Conservation (phyloP, 2,888 invertebrate species). For the Amphipoea oculea region DNA sequence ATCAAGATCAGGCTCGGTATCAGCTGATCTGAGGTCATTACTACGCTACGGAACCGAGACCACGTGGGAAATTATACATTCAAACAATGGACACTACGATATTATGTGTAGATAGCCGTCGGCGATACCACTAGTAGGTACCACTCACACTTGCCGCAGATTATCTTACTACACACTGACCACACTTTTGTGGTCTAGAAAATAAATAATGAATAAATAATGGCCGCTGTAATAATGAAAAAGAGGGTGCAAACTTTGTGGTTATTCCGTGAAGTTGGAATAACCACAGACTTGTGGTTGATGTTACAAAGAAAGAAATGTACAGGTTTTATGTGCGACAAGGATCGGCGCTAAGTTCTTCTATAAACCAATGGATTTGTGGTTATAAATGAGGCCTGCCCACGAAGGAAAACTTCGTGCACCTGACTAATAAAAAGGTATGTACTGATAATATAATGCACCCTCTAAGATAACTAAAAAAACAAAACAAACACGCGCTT, state of each 20-base stretch:
- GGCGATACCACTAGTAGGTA: conserved; percentile 24
- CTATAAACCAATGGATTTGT: not conserved
- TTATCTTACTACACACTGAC: conserved; percentile 26
- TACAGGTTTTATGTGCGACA: not conserved
- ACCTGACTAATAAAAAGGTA: not conserved
- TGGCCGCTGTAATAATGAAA: not conserved
- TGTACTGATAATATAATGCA: not conserved
- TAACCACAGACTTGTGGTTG: conserved; percentile 9
- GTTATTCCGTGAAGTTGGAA: not conserved
- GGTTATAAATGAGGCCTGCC: not conserved
- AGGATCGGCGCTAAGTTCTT: not conserved
- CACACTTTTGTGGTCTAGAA: conserved; percentile 25
- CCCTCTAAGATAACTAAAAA: not conserved
- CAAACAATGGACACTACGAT: conserved; percentile 76
- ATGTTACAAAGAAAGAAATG: conserved; percentile 10
- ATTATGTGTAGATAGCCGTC: conserved; percentile 62
- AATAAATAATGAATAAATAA: conserved; percentile 11
- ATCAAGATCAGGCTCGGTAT: conserved; percentile 60
- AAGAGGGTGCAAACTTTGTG: conserved; percentile 13
- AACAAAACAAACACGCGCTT: not conserved
- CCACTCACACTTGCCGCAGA: conserved; percentile 51
- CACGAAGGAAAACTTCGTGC: not conserved
- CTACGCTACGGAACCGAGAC: conserved; percentile 71
- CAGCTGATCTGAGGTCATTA: conserved; percentile 77
- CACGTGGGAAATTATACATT: conserved; percentile 81